Conservation (phyloP, 2,797 vertebrate genomes). For the Threskiornis aethiopicus region DNA sequence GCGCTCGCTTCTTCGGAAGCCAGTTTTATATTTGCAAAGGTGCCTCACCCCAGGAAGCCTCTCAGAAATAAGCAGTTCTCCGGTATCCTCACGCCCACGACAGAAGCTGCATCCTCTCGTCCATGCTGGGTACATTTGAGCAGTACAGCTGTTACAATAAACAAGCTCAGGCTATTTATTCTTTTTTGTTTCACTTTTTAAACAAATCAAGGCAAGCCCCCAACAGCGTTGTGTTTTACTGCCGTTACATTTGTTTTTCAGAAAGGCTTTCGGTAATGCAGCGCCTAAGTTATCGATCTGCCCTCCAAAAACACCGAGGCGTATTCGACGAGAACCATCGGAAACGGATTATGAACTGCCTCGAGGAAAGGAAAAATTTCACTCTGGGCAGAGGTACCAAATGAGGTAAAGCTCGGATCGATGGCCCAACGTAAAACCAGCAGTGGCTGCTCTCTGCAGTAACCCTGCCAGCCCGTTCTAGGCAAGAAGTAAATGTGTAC, state of each 20-base stretch:
- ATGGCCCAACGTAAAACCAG: background rate
- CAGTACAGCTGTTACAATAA: background rate
- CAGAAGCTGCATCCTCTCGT: background rate
- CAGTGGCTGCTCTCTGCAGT: background rate
- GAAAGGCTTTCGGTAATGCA: background rate
- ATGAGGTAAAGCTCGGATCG: background rate
- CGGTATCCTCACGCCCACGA: background rate
- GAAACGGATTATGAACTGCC: background rate
- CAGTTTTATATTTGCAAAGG: background rate
- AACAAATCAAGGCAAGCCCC: background rate
- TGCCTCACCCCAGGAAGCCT: background rate
- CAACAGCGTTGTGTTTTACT: fast-evolving
- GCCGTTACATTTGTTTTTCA: background rate
- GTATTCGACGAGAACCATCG: background rate
- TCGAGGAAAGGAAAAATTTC: background rate
- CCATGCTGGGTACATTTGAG: background rate
- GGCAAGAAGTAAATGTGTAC: background rate
- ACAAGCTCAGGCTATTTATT: background rate
- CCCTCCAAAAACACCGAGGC: background rate
- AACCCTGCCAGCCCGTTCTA: fast-evolving
- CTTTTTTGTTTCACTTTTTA: background rate
- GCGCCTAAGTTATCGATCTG: background rate
- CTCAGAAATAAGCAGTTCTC: background rate
- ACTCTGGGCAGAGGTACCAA: background rate
- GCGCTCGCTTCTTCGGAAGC: fast-evolving